Evolutionary conservation across 1,140 invertebrate species (phyloP).

Genomic region (Gonatopus flavifemur): DNA sequence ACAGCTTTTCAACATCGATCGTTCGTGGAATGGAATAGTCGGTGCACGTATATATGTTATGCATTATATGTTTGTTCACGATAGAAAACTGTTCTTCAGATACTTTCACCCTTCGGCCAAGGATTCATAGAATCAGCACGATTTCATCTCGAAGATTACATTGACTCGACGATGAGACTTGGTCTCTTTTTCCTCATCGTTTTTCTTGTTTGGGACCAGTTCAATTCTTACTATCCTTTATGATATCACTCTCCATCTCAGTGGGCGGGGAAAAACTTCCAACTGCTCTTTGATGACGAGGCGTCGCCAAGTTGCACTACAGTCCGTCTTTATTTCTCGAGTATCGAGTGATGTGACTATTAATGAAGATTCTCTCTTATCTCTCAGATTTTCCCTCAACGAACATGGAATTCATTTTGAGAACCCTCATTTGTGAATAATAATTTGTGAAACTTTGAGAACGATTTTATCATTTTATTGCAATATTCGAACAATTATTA

Average conservation of each 20-base stretch:
- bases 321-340: slow-evolving; percentile 44
- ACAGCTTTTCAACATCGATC: too few species aligned
- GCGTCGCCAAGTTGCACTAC: slow-evolving; percentile 33
- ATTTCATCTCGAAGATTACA: slow-evolving; percentile 48
- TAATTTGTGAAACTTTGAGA: too few species aligned
- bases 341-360: slow-evolving; percentile 30
- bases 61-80: too few species aligned
- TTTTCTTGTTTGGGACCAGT: slow-evolving; percentile 26
- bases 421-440: too few species aligned
- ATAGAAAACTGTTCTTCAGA: too few species aligned
- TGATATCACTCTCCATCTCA: slow-evolving; percentile 27
- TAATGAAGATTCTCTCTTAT: slow-evolving; percentile 30
- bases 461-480: too few species aligned
- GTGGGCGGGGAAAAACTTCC: slow-evolving; percentile 18
- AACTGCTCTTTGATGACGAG: slow-evolving; percentile 43
- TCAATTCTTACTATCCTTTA: slow-evolving; percentile 35
- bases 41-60: too few species aligned
- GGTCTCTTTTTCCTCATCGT: slow-evolving; percentile 31
- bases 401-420: too few species aligned
- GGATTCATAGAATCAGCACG: slow-evolving; percentile 42
- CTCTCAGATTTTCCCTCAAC: too few species aligned
- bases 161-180: slow-evolving; percentile 32
- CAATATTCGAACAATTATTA: too few species aligned
- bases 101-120: slow-evolving; percentile 3
- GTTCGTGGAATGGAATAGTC: too few species aligned